A percentile compares a stretch with the other conserved stretches of the same genome.
These are phyloP conservation scores for Phrynocephalus guinanensis DNA, from an alignment of 2,797 vertebrate species.

Conservation along the genomic window DNA sequence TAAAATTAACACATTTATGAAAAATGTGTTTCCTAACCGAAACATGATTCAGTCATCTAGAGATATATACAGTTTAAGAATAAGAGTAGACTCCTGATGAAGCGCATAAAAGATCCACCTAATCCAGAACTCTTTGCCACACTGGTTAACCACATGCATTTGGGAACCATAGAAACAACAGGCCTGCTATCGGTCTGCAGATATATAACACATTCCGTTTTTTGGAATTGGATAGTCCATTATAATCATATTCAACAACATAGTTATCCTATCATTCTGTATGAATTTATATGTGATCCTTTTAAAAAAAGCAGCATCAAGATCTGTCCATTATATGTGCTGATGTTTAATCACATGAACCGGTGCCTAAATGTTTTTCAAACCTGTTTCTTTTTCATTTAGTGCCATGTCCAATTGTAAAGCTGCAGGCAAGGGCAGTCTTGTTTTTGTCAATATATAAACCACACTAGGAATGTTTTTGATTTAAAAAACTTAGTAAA, in stretches of 20 bases:
- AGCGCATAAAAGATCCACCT: neutral
- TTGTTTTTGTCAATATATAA: neutral
- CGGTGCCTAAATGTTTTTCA: no score
- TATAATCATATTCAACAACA: neutral
- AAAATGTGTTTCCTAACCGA: neutral
- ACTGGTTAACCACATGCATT: no score
- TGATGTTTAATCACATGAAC: no score
- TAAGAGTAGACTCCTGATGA: neutral
- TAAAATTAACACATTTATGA: no score
- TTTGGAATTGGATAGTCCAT: neutral
- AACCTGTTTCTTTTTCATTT: no score
- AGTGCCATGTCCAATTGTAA: no score
- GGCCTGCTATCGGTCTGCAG: neutral
- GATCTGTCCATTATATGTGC: no score
- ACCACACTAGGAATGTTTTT: neutral
- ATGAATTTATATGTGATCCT: neutral
- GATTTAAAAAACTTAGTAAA: neutral
- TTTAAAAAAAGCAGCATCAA: no score
- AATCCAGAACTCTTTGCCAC: neutral
- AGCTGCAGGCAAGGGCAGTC: no score
- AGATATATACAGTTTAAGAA: neutral
- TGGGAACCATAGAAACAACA: neutral
- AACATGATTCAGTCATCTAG: neutral
- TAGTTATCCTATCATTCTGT: neutral
- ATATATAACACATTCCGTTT: neutral